Percentiles rank a stretch among this genome's conserved stretches.
These are phyloP conservation scores for Propithecus perrieri DNA, from an alignment of 2,797 vertebrate genomes.

Conservation along the genomic window DNA sequence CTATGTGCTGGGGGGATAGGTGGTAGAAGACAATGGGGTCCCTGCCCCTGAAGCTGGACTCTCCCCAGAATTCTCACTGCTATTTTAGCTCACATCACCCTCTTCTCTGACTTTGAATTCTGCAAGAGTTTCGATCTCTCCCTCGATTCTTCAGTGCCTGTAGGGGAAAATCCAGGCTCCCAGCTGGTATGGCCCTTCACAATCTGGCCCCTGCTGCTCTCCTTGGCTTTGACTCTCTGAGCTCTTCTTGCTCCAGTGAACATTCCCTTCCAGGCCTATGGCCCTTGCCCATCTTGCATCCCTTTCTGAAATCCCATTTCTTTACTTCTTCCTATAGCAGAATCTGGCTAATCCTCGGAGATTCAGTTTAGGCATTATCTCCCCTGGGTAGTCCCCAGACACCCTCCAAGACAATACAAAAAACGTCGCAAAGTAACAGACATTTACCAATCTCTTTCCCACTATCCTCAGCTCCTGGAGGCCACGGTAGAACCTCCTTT, in stretches of 20 bases:
- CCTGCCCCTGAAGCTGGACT: neutral
- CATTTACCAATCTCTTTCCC: neutral
- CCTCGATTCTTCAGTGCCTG: neutral
- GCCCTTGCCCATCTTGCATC: neutral
- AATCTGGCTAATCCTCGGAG: no score
- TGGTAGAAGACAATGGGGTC: neutral
- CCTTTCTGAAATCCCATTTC: neutral
- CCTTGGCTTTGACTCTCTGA: neutral
- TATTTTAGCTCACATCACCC: neutral
- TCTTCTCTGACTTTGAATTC: neutral
- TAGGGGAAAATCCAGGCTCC: neutral
- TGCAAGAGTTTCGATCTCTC: neutral
- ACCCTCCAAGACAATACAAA: neutral
- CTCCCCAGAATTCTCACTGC: neutral
- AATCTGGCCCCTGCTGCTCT: fast-evolving
- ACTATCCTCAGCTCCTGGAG: neutral
- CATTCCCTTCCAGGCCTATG: neutral
- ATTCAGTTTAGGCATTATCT: neutral
- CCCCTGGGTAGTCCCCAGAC: neutral
- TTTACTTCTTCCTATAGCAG: neutral
- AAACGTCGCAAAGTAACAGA: neutral
- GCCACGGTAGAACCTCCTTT: neutral
- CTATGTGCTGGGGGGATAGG: neutral
- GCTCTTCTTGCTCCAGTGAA: neutral
- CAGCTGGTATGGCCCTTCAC: neutral